Conservation (phyloP, 2,888 invertebrate species). For the Stramonita haemastoma region DNA sequence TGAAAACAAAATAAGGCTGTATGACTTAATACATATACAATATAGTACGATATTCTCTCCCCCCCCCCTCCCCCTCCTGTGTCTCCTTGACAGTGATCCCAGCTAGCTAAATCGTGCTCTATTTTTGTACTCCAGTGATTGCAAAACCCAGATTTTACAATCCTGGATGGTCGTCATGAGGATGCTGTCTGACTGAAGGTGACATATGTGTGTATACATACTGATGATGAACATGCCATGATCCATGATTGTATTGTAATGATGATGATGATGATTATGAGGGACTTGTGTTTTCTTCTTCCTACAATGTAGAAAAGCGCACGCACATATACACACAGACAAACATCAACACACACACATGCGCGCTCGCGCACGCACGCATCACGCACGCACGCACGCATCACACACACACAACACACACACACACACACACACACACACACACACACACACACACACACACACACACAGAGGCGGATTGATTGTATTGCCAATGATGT, state of each 20-base stretch:
- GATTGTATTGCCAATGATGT: not conserved
- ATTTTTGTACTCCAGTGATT: constrained; percentile 35
- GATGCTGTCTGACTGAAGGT: not conserved
- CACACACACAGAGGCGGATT: not conserved
- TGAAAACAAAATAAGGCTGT: no score
- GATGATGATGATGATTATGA: not conserved
- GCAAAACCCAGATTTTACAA: not conserved
- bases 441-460: no score
- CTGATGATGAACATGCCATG: not conserved
- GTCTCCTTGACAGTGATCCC: not conserved
- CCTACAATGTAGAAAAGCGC: not conserved
- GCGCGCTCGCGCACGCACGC: no score
- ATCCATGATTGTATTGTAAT: not conserved
- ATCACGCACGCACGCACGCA: no score
- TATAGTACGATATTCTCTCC: no score
- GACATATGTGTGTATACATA: not conserved
- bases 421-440: no score
- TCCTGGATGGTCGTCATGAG: not conserved
- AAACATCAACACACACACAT: no score
- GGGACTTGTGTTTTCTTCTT: not conserved
- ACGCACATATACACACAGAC: no score
- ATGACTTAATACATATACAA: no score
- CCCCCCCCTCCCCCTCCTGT: not conserved
- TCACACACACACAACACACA: no score
- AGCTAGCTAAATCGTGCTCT: constrained; percentile 25